These are phyloP conservation scores for Habropoda laboriosa DNA, from an alignment of 1,140 invertebrate genomes.

Conservation along the genomic window DNA sequence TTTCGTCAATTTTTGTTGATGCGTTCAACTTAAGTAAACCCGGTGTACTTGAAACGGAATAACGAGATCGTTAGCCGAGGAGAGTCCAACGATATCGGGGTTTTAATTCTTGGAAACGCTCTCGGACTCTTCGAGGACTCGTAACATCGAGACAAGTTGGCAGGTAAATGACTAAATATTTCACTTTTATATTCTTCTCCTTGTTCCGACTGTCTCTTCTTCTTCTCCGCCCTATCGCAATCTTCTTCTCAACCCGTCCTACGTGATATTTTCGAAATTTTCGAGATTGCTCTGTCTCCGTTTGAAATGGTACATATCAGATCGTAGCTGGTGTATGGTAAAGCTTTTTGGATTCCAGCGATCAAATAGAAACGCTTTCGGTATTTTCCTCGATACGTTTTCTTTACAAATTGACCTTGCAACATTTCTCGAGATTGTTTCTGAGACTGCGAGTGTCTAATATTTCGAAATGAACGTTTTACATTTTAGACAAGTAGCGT, in stretches of 20 bases:
- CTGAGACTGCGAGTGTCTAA: too few relatives aligned
- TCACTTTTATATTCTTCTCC: conserved; percentile 41
- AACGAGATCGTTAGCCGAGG: conserved; percentile 27
- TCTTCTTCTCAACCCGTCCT: conserved; percentile 43
- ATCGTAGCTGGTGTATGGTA: conserved; percentile 62
- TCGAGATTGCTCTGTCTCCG: conserved; percentile 60
- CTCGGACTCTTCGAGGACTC: conserved; percentile 3
- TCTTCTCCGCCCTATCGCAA: conserved; percentile 12
- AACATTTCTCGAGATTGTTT: conserved; percentile 42
- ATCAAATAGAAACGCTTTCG: conserved; percentile 37
- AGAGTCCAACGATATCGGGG: background rate
- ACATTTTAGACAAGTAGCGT: too few relatives aligned
- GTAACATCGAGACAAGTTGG: background rate
- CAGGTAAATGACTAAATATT: conserved; percentile 28
- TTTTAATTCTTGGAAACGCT: conserved; percentile 16
- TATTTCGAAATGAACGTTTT: background rate
- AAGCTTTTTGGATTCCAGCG: conserved; percentile 37
- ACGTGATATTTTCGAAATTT: conserved; percentile 51
- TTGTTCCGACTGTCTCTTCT: background rate
- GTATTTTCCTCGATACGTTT: too few relatives aligned
- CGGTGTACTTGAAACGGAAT: background rate
- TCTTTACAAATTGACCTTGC: conserved; percentile 53
- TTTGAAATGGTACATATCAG: conserved; percentile 68
- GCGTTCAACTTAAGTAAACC: background rate
- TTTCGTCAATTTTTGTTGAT: background rate